Conservation (phyloP, 1,140 invertebrate species). For the Capitella teleta region DNA sequence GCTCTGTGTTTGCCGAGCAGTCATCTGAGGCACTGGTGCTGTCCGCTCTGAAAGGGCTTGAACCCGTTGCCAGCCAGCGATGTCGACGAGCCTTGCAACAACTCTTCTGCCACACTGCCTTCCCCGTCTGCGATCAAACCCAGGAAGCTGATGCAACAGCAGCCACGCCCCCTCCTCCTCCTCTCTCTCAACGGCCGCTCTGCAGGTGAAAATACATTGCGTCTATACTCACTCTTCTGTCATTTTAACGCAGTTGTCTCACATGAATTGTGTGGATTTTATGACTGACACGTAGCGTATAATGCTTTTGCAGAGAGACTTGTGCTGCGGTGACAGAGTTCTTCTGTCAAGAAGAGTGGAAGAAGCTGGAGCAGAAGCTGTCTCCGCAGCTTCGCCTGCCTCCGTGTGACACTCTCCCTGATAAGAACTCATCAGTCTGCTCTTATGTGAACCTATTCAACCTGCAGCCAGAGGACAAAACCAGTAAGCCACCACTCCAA, state of each 20-base stretch:
- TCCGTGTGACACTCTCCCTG: slow-evolving; percentile 67
- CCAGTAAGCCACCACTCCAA: slow-evolving; percentile 47
- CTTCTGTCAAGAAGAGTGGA: slow-evolving; percentile 87
- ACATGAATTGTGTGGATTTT: slow-evolving; percentile 46
- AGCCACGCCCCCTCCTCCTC: slow-evolving; percentile 17
- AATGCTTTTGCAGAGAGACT: slow-evolving; percentile 72
- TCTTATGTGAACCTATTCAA: slow-evolving; percentile 72
- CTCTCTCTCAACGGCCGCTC: too few species aligned
- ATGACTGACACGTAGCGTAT: slow-evolving; percentile 36
- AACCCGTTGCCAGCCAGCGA: too few species aligned
- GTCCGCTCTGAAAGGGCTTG: too few species aligned
- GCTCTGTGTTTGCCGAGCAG: too few species aligned
- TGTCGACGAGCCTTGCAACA: too few species aligned
- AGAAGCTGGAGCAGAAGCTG: slow-evolving; percentile 61
- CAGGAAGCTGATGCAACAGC: neutral
- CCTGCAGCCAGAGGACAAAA: slow-evolving; percentile 61
- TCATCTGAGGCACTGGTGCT: too few species aligned
- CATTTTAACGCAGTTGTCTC: too few species aligned
- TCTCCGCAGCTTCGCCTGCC: slow-evolving; percentile 73
- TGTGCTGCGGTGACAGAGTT: slow-evolving; percentile 78
- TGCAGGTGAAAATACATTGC: too few species aligned
- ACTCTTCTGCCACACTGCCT: too few species aligned
- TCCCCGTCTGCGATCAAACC: slow-evolving; percentile 1
- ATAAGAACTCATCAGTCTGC: slow-evolving; percentile 55
- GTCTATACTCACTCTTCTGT: too few species aligned